Evolutionary conservation across 1,140 invertebrate species (phyloP).

Genomic region (Zaprionus taronus): DNA sequence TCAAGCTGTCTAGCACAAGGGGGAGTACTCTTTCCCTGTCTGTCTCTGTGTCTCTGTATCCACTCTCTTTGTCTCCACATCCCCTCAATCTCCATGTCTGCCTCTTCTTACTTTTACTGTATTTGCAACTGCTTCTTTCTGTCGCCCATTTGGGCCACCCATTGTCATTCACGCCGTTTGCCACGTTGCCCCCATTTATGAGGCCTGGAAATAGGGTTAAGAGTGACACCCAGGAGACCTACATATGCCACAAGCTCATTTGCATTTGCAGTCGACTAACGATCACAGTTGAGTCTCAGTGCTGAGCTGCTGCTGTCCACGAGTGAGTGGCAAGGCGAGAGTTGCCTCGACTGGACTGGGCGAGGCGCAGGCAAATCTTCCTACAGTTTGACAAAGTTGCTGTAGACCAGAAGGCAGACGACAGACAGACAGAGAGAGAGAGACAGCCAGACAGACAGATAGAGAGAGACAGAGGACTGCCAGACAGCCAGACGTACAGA

Average conservation of each 20-base stretch:
- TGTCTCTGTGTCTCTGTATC: too few species aligned
- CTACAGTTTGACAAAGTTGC: slow-evolving; percentile 11
- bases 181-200: slow-evolving; percentile 66
- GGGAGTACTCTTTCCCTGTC: too few species aligned
- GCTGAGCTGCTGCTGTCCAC: slow-evolving; percentile 6
- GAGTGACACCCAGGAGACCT: slow-evolving; percentile 79
- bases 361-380: slow-evolving; percentile 35
- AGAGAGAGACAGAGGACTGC: neutral
- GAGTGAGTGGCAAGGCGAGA: slow-evolving; percentile 21
- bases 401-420: neutral
- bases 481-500: slow-evolving; percentile 21
- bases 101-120: neutral
- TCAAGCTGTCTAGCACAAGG: neutral
- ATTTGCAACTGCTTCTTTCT: neutral
- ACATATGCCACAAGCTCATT: slow-evolving; percentile 69
- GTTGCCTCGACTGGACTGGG: slow-evolving; percentile 18
- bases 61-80: neutral
- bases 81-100: neutral
- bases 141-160: slow-evolving; percentile 56
- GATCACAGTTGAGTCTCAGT: slow-evolving; percentile 19
- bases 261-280: slow-evolving; percentile 67
- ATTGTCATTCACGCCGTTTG: slow-evolving; percentile 38
- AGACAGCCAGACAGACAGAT: slow-evolving; percentile 15
- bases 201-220: slow-evolving; percentile 72
- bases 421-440: neutral